phyloP scores from a whole-genome alignment of 2,888 invertebrate species.

The Melanotus villosus region DNA sequence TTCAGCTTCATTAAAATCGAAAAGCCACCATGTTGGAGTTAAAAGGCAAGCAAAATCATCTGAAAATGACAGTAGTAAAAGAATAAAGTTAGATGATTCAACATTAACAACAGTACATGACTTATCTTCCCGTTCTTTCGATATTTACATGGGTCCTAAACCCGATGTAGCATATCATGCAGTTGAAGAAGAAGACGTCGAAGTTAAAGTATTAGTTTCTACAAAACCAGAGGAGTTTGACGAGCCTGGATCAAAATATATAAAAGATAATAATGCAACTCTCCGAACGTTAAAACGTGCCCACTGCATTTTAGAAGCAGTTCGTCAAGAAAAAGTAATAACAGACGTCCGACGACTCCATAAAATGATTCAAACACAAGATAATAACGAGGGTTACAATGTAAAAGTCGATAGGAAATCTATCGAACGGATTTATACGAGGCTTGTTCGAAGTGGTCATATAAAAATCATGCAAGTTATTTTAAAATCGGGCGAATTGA shows the following conservation, averaged over 20 bases:
- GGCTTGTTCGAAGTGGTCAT: slow-evolving; percentile 73
- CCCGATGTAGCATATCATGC: slow-evolving; percentile 52
- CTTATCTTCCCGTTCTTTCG: neutral
- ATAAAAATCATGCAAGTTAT: slow-evolving; percentile 72
- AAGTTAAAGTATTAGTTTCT: slow-evolving; percentile 62
- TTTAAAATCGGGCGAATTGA: slow-evolving; percentile 67
- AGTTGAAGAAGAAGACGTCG: slow-evolving; percentile 61
- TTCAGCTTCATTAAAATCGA: neutral
- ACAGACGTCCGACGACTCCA: slow-evolving; percentile 71
- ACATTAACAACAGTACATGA: neutral
- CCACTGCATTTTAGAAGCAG: slow-evolving; percentile 74
- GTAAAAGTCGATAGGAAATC: slow-evolving; percentile 78
- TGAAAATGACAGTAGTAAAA: neutral
- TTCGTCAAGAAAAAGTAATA: slow-evolving; percentile 74
- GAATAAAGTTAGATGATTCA: slow-evolving; percentile 6
- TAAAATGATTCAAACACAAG: slow-evolving; percentile 68
- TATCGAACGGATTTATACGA: slow-evolving; percentile 72
- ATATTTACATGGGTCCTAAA: slow-evolving; percentile 59
- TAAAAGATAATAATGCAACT: slow-evolving; percentile 56
- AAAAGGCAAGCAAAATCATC: slow-evolving; percentile 13
- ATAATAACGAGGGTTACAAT: slow-evolving; percentile 68
- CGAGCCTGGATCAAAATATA: slow-evolving; percentile 28
- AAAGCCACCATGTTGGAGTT: neutral
- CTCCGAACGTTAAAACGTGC: slow-evolving; percentile 71
- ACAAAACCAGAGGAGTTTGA: slow-evolving; percentile 56